Evolutionary conservation across 2,113 vertebrate species (phyloP), one percentile per base, ranked within the genome.

Genomic region (Octodon degus): DNA sequence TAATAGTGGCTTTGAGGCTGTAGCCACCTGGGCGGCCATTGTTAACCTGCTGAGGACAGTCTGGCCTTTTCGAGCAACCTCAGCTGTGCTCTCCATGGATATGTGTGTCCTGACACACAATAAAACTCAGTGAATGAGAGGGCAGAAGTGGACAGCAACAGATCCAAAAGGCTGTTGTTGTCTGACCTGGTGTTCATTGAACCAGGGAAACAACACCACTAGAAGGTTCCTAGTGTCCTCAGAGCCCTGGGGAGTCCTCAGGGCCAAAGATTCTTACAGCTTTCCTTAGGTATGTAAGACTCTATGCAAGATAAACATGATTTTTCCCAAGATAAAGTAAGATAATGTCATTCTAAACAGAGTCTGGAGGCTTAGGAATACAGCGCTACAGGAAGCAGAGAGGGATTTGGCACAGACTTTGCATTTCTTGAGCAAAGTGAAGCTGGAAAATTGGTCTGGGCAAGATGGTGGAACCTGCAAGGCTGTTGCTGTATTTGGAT

Each of bases 131-230:
- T 32, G 27, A 32, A 6, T 13, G 17, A 12, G 6, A 8, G 58
- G 20, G 1, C 30, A 53, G 79, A 25, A 76, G 70, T 13, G 1
- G 1, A 0, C 1, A 1, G 53, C 47, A 0, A 1, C 5, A 24
- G 19, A 22, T 32, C 37, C 40, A 6, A 20, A 37, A 17, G 65
- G 8, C 40, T 58, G 0, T 27, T 85, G 27, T 2, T n/a, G 25
- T 53, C 60, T 14, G 24, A 5, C n/a, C 22, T 6, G 20, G 1
- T 47, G 40, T 12, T 1, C 7, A 24, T 2, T 7, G 63, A 65
- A 43, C 8, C 4, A 19, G 32, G n/a, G 7, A 63, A 65, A 40
- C 27, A 27, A 17, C 9, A 1, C 13, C 32, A 8, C 9, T 27
- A 1, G 0, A 43, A 27, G 13, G 0, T n/a, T 47, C 32, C 43